A percentile compares a stretch with the other conserved stretches of the same genome.
These are phyloP conservation scores for Mellilla xanthometata DNA, from an alignment of 2,888 invertebrate genomes.

Conservation along the genomic window DNA sequence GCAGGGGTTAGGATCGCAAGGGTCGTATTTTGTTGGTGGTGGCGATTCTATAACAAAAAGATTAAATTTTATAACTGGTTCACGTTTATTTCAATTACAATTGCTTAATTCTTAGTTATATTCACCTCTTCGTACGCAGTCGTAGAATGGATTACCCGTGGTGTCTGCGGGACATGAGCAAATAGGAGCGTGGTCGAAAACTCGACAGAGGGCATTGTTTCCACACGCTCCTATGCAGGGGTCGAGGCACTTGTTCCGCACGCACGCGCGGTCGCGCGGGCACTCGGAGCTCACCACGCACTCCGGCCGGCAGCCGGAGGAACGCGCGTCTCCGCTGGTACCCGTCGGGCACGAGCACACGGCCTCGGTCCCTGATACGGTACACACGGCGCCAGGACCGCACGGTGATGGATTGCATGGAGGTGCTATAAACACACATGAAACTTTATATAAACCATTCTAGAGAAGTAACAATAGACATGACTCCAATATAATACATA, in stretches of 20 bases:
- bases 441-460: background rate
- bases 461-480: background rate
- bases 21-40: conserved; percentile 73
- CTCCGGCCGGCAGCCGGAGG: conserved; percentile 91
- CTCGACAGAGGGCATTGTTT: conserved; percentile 87
- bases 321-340: conserved; percentile 88
- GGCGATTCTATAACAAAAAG: conserved; percentile 43
- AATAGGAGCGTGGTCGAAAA: conserved; percentile 82
- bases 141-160: conserved; percentile 91
- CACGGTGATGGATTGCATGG: conserved; percentile 89
- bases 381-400: conserved; percentile 89
- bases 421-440: conserved; percentile 65
- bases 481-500: conserved; percentile 35
- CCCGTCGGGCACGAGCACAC: conserved; percentile 90
- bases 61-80: too few species aligned
- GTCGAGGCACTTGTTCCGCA: conserved; percentile 90
- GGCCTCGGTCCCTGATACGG: conserved; percentile 80
- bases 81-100: background rate
- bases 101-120: background rate
- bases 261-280: conserved; percentile 88
- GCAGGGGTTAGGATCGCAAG: conserved; percentile 88
- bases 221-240: conserved; percentile 93
- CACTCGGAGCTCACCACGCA: conserved; percentile 93
- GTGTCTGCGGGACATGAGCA: conserved; percentile 89
- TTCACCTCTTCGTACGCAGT: conserved; percentile 75